A percentile compares a stretch with the other conserved stretches of the same genome.
Evolutionary conservation across 2,888 invertebrate genomes (phyloP).

Genomic region (Crepidodera aurea): DNA sequence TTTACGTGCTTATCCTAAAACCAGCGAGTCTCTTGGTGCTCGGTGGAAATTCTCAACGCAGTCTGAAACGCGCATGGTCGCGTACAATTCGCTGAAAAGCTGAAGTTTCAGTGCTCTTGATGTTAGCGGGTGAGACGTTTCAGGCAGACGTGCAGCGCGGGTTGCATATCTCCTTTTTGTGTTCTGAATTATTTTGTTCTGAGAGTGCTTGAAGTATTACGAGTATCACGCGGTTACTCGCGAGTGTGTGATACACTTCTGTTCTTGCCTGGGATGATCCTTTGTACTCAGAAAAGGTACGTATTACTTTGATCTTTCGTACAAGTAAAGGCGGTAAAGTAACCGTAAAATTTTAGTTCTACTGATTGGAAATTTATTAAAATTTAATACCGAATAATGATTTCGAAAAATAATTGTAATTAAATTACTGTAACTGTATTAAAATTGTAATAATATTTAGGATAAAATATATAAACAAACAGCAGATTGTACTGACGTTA

Average conservation of each 20-base stretch:
- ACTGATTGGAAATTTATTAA: no score
- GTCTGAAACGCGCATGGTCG: constrained; percentile 39
- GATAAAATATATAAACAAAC: no score
- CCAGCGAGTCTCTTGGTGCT: constrained; percentile 31
- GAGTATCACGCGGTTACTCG: constrained; percentile 13
- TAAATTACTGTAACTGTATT: no score
- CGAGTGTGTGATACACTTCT: constrained; percentile 9
- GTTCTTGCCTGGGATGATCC: not conserved
- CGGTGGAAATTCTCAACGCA: constrained; percentile 41
- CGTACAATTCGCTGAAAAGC: constrained; percentile 34
- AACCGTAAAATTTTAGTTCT: no score
- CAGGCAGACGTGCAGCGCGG: constrained; percentile 29
- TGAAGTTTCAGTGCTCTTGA: constrained; percentile 43
- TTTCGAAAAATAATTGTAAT: no score
- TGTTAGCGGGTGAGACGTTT: constrained; percentile 37
- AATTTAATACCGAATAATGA: no score
- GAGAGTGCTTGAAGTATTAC: constrained; percentile 12
- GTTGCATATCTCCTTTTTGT: constrained; percentile 32
- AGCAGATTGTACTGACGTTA: no score
- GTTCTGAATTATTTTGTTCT: constrained; percentile 19
- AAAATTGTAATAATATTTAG: no score
- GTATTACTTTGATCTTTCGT: not conserved
- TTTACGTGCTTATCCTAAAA: constrained; percentile 46
- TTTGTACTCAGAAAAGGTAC: not conserved
- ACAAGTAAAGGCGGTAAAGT: no score